Evolutionary conservation across 2,888 invertebrate genomes (phyloP), one percentile per base, ranked within the genome.

Genomic region (Ectobius pallidus): DNA sequence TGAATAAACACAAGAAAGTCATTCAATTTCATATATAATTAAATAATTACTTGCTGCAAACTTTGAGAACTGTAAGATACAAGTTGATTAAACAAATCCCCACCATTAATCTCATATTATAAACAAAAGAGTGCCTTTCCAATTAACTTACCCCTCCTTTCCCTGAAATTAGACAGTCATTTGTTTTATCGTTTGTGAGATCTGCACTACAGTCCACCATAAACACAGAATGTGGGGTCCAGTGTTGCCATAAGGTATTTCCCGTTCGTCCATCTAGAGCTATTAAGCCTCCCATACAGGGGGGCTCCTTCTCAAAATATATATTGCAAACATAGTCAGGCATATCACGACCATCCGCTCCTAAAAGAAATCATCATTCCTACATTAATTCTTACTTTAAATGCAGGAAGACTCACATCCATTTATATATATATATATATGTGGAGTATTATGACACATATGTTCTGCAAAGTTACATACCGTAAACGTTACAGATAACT

Each of bases 251-350:
- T 16, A 93, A 78, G n/a, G 88, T 86, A 39, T 86, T 83, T 1
- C 94, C 94, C 49, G 86, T 89, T 27, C 79, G 81, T 0, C 94
- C 94, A 81, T 93, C 89, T n/a, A 94, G 80, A 0, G 92, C 92
- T 76, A 93, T 83, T 11, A 93, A 85, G 7, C 94, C 93, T 3
- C 93, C 94, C 75, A 90, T 87, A 80, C 94, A 94, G 0, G 89
- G 89, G 6, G 83, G 80, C 69, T 87, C 85, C 11, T 89, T 88
- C 65, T 87, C 87, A 79, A 92, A 89, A 79, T 90, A 90, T 73
- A 91, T 86, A 75, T 88, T 87, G 78, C 92, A 90, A 39, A 84
- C 83, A 69, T 84, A 79, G 44, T 80, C 79, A 4, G 84, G 84
- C 39, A 89, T 80, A 1, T 85, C 83, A 75, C 87, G 85, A 55